Conservation (phyloP, 53 echinoderm and acorn worm genomes). For the Hippasteria phrygiana region DNA sequence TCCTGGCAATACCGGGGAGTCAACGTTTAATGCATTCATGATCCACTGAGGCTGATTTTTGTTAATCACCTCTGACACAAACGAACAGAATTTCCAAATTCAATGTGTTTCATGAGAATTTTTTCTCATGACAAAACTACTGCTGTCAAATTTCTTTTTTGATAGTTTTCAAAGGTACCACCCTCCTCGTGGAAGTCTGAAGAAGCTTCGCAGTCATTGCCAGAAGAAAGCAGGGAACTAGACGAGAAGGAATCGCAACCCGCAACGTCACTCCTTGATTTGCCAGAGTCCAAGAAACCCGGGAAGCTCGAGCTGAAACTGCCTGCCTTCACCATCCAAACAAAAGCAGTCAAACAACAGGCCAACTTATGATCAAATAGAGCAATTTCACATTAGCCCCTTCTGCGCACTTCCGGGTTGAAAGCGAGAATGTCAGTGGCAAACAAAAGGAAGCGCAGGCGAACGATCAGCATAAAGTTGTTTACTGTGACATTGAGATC, state of each 20-base stretch:
- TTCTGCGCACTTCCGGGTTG: too few relatives aligned
- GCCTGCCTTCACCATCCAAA: conserved; percentile 1
- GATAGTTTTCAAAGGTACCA: conserved; percentile 20
- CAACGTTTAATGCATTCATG: too few relatives aligned
- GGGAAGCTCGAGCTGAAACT: conserved; percentile 18
- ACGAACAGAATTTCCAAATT: too few relatives aligned
- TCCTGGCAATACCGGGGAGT: too few relatives aligned
- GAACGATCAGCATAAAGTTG: too few relatives aligned
- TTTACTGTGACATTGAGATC: too few relatives aligned
- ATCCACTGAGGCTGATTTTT: too few relatives aligned
- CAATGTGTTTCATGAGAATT: background rate
- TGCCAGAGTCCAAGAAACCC: background rate
- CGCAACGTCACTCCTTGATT: background rate
- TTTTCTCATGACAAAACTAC: background rate
- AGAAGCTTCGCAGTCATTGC: background rate
- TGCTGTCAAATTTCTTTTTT: background rate
- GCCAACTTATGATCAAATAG: background rate
- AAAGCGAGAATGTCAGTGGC: too few relatives aligned
- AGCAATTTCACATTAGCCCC: too few relatives aligned
- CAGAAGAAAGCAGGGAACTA: background rate
- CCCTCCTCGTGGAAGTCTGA: background rate
- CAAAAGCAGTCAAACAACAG: conserved; percentile 13
- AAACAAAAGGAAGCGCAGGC: too few relatives aligned
- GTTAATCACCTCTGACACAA: too few relatives aligned
- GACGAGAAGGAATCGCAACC: background rate